Percentiles rank a stretch among this genome's conserved stretches.
phyloP scores from a whole-genome alignment of 2,797 vertebrate genomes.

The Chrysocyon brachyurus region DNA sequence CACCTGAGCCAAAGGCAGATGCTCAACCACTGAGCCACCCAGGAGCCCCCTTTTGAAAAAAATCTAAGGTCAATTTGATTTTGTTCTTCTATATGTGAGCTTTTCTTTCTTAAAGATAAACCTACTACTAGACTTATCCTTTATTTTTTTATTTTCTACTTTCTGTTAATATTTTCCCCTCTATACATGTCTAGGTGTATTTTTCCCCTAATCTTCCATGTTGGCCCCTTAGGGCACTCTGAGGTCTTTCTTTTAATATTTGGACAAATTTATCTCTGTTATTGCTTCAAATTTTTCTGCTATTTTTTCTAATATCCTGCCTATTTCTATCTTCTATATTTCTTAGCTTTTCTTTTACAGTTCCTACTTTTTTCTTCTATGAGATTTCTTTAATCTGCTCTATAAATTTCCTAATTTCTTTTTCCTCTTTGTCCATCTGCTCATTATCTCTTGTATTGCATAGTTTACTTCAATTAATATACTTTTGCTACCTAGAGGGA shows the following conservation, averaged over 20 bases:
- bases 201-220: not conserved
- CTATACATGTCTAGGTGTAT: not conserved
- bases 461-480: conserved; percentile 25
- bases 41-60: not conserved
- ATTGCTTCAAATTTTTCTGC: not conserved
- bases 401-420: not conserved
- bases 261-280: not conserved
- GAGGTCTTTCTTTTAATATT: not conserved
- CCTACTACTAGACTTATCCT: not conserved
- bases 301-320: not conserved
- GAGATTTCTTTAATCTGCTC: not conserved
- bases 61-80: not conserved
- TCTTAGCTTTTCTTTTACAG: not conserved
- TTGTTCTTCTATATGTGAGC: not conserved
- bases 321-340: not conserved
- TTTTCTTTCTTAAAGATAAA: not conserved
- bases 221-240: not conserved
- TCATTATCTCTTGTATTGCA: not conserved
- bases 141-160: not conserved
- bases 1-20: too few relatives aligned
- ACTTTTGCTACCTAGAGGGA: not conserved
- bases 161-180: not conserved
- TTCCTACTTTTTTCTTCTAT: not conserved
- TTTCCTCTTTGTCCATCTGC: not conserved
- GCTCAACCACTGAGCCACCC: too few relatives aligned